phyloP scores from a whole-genome alignment of 2,113 vertebrate species.

The Oryzias javanicus region DNA sequence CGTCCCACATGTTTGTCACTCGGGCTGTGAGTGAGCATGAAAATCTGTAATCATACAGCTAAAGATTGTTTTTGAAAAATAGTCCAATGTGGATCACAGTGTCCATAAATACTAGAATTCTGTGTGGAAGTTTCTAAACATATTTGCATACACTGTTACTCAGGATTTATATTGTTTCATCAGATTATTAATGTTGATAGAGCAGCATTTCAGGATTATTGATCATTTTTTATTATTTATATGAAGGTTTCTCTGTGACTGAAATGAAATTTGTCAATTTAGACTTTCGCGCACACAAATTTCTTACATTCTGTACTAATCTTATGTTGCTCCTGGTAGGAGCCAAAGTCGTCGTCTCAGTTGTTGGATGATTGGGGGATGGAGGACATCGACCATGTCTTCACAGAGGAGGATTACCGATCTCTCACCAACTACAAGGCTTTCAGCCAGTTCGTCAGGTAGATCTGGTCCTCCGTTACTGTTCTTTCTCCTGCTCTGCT shows the following conservation, averaged over 20 bases:
- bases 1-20: slow-evolving; percentile 5
- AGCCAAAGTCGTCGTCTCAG: slow-evolving; percentile 94
- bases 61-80: background rate
- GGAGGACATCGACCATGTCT: slow-evolving; percentile 97
- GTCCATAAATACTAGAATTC: background rate
- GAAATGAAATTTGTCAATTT: too few species aligned
- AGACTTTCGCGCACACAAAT: too few species aligned
- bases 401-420: slow-evolving; percentile 94
- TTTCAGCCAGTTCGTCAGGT: slow-evolving; percentile 98
- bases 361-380: slow-evolving; percentile 97
- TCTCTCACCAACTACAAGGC: slow-evolving; percentile 98
- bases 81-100: background rate
- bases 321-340: slow-evolving; percentile 69
- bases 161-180: too few species aligned
- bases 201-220: too few species aligned
- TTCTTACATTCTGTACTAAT: background rate
- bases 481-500: background rate
- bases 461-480: background rate
- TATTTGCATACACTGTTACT: too few species aligned
- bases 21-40: background rate
- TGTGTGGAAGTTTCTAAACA: too few species aligned
- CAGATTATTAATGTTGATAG: too few species aligned
- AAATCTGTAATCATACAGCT: background rate
- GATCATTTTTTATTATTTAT: too few species aligned
- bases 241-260: too few species aligned